phyloP scores from a whole-genome alignment of 35 echinoderm and acorn worm species.

The Heliocidaris tuberculata region DNA sequence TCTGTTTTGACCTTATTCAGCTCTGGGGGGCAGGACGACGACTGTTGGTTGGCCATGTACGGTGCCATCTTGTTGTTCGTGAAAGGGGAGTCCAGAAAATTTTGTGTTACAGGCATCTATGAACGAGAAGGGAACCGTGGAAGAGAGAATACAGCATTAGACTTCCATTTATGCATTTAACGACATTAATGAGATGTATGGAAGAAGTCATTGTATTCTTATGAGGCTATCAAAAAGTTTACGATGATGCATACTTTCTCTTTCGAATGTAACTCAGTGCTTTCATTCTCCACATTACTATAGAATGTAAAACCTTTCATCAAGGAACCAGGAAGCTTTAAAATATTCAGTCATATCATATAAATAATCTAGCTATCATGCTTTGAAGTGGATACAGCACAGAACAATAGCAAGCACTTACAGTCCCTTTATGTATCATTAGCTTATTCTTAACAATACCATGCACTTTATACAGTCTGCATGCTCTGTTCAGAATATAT shows the following conservation, averaged over 20 bases:
- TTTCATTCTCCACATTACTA: background rate
- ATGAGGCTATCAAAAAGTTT: background rate
- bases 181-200: background rate
- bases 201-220: background rate
- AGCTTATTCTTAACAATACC: background rate
- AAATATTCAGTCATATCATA: background rate
- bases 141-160: background rate
- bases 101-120: slow-evolving; percentile 72
- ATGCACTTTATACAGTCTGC: background rate
- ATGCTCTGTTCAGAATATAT: background rate
- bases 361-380: background rate
- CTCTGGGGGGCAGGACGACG: slow-evolving; percentile 80
- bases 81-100: slow-evolving; percentile 63
- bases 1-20: slow-evolving; percentile 71
- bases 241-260: background rate
- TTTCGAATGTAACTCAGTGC: background rate
- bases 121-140: background rate
- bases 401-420: background rate
- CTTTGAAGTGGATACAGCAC: background rate
- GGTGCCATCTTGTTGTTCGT: slow-evolving; percentile 51
- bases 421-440: background rate
- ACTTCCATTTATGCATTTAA: background rate
- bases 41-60: slow-evolving; percentile 65
- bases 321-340: background rate
- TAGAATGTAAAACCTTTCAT: background rate